phyloP scores from a whole-genome alignment of 2,888 invertebrate species.

The Ypsolopha scabrella region DNA sequence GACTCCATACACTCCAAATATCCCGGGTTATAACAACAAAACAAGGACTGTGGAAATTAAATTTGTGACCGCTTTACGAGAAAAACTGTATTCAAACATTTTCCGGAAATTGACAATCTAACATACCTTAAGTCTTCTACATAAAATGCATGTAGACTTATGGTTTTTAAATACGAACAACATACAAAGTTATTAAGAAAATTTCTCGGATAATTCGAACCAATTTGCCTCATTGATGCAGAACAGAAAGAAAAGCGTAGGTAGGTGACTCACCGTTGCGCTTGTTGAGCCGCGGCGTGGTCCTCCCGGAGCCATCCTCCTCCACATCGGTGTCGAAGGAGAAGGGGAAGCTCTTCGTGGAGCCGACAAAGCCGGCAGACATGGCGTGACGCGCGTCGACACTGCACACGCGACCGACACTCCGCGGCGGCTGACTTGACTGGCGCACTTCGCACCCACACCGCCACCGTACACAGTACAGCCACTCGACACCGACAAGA shows the following conservation, averaged over 20 bases:
- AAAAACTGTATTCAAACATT: too few species aligned
- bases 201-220: too few species aligned
- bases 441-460: not conserved
- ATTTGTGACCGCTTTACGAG: not conserved
- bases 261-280: conserved; percentile 40
- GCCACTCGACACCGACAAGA: not conserved
- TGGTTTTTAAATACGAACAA: too few species aligned
- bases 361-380: conserved; percentile 58
- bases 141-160: too few species aligned
- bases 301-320: conserved; percentile 38
- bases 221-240: too few species aligned
- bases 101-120: too few species aligned
- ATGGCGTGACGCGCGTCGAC: conserved; percentile 20
- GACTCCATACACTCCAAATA: conserved; percentile 1
- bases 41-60: not conserved
- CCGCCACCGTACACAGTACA: not conserved
- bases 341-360: conserved; percentile 61
- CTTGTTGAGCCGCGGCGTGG: conserved; percentile 42
- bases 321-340: conserved; percentile 62
- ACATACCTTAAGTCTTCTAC: too few species aligned
- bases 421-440: not conserved
- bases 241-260: too few species aligned
- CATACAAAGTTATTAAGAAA: too few species aligned
- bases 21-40: conserved; percentile 10
- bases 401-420: not conserved